phyloP scores from a whole-genome alignment of 2,888 invertebrate species.

The Microdon myrmicae region DNA sequence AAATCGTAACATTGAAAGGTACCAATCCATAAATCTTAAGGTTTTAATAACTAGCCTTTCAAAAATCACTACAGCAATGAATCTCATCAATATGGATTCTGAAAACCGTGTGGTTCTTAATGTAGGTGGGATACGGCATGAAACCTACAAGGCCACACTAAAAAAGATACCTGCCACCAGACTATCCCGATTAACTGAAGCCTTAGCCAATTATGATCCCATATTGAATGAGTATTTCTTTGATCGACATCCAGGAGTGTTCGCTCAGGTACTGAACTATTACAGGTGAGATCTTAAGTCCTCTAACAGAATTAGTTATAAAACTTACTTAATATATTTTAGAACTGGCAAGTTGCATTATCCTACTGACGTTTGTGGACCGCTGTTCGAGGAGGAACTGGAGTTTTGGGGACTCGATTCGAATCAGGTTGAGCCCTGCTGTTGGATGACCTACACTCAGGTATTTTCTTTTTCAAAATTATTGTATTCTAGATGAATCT shows the following conservation, averaged over 20 bases:
- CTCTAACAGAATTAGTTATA: not conserved
- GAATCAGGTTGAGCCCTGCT: slow-evolving; percentile 99
- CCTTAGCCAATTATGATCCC: slow-evolving; percentile 98
- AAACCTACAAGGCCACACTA: slow-evolving; percentile 93
- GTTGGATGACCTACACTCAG: slow-evolving; percentile 99
- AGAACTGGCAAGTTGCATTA: slow-evolving; percentile 98
- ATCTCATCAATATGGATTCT: slow-evolving; percentile 93
- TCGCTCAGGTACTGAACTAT: slow-evolving; percentile 97
- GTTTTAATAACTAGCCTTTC: not conserved
- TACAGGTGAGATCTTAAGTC: slow-evolving; percentile 74
- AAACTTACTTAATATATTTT: slow-evolving; percentile 49
- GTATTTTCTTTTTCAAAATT: slow-evolving; percentile 67
- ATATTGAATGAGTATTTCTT: slow-evolving; percentile 99
- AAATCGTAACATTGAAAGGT: slow-evolving; percentile 36
- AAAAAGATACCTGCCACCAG: slow-evolving; percentile 98
- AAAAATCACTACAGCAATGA: slow-evolving; percentile 75
- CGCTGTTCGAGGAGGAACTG: slow-evolving; percentile 97
- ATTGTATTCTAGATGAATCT: not conserved
- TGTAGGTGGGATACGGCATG: slow-evolving; percentile 97
- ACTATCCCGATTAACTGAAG: slow-evolving; percentile 93
- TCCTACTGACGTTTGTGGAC: slow-evolving; percentile 98
- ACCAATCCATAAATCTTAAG: slow-evolving; percentile 28
- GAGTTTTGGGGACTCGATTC: slow-evolving; percentile 99
- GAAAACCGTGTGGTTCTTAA: slow-evolving; percentile 99
- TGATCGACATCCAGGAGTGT: slow-evolving; percentile 95